Evolutionary conservation across 2,888 invertebrate genomes (phyloP), one percentile per base, ranked within the genome.

Genomic region (Rotaria sp.): DNA sequence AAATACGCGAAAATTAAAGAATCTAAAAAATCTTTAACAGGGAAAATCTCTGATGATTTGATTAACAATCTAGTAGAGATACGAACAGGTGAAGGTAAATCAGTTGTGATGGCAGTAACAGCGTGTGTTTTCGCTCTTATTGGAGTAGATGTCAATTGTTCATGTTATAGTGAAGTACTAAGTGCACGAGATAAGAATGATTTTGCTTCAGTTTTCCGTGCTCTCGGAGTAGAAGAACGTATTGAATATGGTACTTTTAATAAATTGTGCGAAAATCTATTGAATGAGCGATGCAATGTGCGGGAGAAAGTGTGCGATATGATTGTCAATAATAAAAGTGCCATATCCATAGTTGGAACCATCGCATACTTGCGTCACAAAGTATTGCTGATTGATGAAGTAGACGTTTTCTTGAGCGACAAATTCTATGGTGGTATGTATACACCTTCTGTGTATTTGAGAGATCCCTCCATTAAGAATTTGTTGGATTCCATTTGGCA

Each of bases 381-480:
- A 75, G 35, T 80, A 35, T 45, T 85, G 18, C 24, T 85, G 18
- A 75, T 85, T 57, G 85, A 85, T 84, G 85, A 85, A 80, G 85
- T 85, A 3, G 85, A 85, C 30, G 84, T 85, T 24, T 85, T 85
- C 48, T 30, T 85, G 2, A 84, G 57, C 38, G 48, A 85, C 8
- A 41, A 80, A 26, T 84, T 52, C 24, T 85, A 26, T 24, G 85
- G 85, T 35, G 75, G 75, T 15, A 50, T 18, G 35, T 84, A 85
- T 30, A 35, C 26, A 30, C 75, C 85, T 38, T 24, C 38, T 5
- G 26, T 30, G 5, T 13, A 8, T 48, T 11, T 85, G 3, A 75
- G 5, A 55, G 52, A 85, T 41, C 21, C 24, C 0, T n/a, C 45
- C 1, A 85, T 85, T 35, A 52, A 75, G 10, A 13, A 2, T 7